A percentile compares a stretch with the other conserved stretches of the same genome.
These are phyloP conservation scores for Bombus fervidus DNA, from an alignment of 1,140 invertebrate species.

Conservation along the genomic window DNA sequence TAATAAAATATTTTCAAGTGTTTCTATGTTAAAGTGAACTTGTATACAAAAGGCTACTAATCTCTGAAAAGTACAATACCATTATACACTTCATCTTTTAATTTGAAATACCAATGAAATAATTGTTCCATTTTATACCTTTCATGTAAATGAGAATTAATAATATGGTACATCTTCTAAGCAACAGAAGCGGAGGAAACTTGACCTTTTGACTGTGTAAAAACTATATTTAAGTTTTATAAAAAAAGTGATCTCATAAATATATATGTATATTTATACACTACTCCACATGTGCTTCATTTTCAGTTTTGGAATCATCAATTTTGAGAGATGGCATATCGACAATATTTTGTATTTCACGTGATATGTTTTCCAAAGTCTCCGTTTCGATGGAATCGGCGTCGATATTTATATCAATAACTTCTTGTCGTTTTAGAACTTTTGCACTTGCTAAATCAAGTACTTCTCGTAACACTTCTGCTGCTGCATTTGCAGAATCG, in stretches of 20 bases:
- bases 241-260: neutral
- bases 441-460: slow-evolving; percentile 60
- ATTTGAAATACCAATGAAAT: neutral
- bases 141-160: too few species aligned
- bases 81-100: neutral
- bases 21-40: neutral
- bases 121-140: neutral
- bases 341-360: slow-evolving; percentile 65
- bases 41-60: neutral
- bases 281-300: neutral
- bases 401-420: slow-evolving; percentile 11
- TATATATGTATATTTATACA: neutral
- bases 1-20: neutral
- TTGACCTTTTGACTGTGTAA: neutral
- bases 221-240: neutral
- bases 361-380: slow-evolving; percentile 65
- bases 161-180: neutral
- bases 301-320: slow-evolving; percentile 24
- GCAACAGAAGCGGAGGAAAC: neutral
- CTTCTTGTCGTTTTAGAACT: slow-evolving; percentile 43
- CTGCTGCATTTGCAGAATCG: slow-evolving; percentile 38
- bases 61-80: neutral
- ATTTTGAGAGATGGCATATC: slow-evolving; percentile 71
- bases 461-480: slow-evolving; percentile 62
- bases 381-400: slow-evolving; percentile 35